These are phyloP conservation scores for Euclidia mi DNA, from an alignment of 2,888 invertebrate genomes.

Conservation along the genomic window DNA sequence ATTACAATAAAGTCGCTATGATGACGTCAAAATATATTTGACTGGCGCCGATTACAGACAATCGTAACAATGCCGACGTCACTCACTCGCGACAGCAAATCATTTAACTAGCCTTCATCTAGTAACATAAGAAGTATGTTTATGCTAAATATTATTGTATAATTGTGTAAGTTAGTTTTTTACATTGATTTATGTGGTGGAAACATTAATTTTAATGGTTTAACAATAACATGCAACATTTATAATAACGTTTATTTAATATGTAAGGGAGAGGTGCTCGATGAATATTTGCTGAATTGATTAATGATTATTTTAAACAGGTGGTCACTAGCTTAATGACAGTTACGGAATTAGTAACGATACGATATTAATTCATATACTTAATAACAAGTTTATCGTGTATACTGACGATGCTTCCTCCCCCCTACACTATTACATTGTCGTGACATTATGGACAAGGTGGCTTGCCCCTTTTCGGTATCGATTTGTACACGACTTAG, in stretches of 20 bases:
- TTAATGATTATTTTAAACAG: too few species aligned
- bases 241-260: background rate
- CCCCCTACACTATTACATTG: conserved; percentile 1
- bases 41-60: background rate
- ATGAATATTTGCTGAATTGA: background rate
- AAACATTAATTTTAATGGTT: background rate
- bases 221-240: conserved; percentile 5
- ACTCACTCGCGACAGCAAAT: background rate
- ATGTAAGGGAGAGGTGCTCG: conserved; percentile 1
- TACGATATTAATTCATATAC: too few species aligned
- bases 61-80: background rate
- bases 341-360: too few species aligned
- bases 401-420: background rate
- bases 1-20: conserved; percentile 1
- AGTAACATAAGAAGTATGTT: background rate
- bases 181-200: background rate
- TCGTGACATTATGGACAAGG: background rate
- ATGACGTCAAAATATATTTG: background rate
- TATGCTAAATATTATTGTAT: background rate
- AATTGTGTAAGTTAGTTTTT: background rate
- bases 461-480: conserved; percentile 5
- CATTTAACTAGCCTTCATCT: background rate
- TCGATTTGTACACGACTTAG: conserved; percentile 1
- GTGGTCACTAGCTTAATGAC: too few species aligned
- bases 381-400: background rate